Conservation (phyloP, 2,113 vertebrate species). For the Numenius arquata region DNA sequence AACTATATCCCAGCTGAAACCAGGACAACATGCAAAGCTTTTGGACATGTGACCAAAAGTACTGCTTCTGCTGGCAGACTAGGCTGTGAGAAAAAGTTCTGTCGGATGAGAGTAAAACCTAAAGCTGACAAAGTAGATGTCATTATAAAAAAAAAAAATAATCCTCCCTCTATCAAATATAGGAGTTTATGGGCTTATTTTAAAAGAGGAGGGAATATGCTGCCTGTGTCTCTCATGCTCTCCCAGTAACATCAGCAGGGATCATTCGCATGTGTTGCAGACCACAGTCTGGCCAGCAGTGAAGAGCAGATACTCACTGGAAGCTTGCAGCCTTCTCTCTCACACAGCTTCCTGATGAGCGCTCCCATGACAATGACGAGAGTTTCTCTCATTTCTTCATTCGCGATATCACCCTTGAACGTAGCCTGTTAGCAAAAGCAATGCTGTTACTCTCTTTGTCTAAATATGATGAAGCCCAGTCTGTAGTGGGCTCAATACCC, state of each 20-base stretch:
- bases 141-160: background rate
- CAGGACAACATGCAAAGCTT: background rate
- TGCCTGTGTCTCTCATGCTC: background rate
- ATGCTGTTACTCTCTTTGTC: background rate
- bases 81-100: background rate
- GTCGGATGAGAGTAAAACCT: background rate
- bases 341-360: slow-evolving; percentile 87
- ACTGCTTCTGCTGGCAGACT: background rate
- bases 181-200: background rate
- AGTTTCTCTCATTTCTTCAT: slow-evolving; percentile 88
- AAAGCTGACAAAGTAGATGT: background rate
- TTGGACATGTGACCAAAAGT: background rate
- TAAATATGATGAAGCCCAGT: background rate
- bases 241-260: background rate
- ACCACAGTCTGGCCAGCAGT: background rate
- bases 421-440: slow-evolving; percentile 75
- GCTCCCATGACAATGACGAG: slow-evolving; percentile 91
- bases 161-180: background rate
- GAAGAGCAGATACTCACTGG: slow-evolving; percentile 78
- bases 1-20: background rate
- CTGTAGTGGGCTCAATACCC: background rate
- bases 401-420: slow-evolving; percentile 83
- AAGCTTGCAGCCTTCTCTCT: slow-evolving; percentile 84
- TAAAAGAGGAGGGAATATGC: background rate
- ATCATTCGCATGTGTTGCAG: background rate